Base-by-base conservation (phyloP, 2,113 vertebrate species). In the Spea multiplicata region DNA sequence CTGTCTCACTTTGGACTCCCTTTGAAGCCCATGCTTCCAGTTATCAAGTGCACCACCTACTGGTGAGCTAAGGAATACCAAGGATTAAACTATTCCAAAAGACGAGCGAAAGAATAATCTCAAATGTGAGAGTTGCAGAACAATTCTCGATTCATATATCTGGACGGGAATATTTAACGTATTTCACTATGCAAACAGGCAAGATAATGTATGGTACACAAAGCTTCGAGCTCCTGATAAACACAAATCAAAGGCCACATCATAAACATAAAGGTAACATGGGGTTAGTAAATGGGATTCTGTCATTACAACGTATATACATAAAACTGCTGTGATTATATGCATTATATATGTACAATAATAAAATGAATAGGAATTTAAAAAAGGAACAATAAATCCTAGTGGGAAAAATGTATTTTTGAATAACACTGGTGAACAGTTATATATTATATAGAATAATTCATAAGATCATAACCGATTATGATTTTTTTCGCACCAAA, bases 21-120 rank as follows among this genome's bases (percentile, higher is more conserved):
- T 82, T 85, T 80, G 88, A 89, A 83, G 88, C 85, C 82, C 85
- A 83, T 86, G 88, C 88, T 91, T 93, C 91, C 86, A 89, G 92
- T 91, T 93, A 91, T 86, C 92, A 95, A 95, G 94, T 86, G 88
- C 92, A 92, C 94, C 94, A 94, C 91, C 94, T 95, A 91, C 94
- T 95, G 94, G 93, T 86, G 87, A 71, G 83, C 74, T 66, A 10
- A 48, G 12, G 6, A 52, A 30, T 30, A 30, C 30, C 30, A 30
- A 30, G 30, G 30, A 30, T 30, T 30, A 30, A 13, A 59, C 14
- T 59, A 59, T 4, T 53, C 50, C 4, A 13, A 13, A 59, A 59
- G 14, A 9, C 4, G 55, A 59, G 14, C 55, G 14, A 12, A 59
- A 59, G 6, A 13, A 9, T 13, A 59, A 5, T 59, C 55, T 59